phyloP scores from a whole-genome alignment of 2,797 vertebrate genomes.

The Pseudocheirus occidentalis region DNA sequence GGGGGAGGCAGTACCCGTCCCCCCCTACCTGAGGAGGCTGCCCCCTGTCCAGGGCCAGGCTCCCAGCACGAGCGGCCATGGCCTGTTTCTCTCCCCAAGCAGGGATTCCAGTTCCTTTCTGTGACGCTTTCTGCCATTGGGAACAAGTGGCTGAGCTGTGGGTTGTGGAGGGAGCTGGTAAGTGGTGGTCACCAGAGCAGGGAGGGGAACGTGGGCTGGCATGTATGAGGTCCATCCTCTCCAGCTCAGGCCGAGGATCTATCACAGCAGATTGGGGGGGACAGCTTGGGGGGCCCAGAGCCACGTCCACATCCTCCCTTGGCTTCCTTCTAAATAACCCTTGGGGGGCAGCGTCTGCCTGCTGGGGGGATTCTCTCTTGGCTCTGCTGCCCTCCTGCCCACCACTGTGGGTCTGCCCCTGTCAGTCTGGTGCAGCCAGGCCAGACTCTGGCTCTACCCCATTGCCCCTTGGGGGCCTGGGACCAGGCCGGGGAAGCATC shows the following conservation, averaged over 20 bases:
- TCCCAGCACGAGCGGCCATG: background rate
- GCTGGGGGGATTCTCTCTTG: too few species aligned
- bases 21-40: background rate
- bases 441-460: too few species aligned
- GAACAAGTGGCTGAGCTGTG: slow-evolving; percentile 24
- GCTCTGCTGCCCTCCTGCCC: too few species aligned
- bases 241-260: too few species aligned
- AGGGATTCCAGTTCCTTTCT: slow-evolving; percentile 23
- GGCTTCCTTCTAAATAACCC: too few species aligned
- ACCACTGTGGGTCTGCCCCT: too few species aligned
- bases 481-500: background rate
- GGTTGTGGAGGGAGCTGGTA: background rate
- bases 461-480: background rate
- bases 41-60: background rate
- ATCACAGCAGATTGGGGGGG: background rate
- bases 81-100: background rate
- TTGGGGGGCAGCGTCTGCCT: too few species aligned
- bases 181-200: background rate
- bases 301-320: too few species aligned
- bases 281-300: background rate
- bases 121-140: slow-evolving; percentile 17
- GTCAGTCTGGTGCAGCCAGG: too few species aligned
- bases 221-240: background rate
- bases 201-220: background rate
- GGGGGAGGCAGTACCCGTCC: too few species aligned